Conservation (phyloP, 1,140 invertebrate genomes). For the Nasonia giraulti region DNA sequence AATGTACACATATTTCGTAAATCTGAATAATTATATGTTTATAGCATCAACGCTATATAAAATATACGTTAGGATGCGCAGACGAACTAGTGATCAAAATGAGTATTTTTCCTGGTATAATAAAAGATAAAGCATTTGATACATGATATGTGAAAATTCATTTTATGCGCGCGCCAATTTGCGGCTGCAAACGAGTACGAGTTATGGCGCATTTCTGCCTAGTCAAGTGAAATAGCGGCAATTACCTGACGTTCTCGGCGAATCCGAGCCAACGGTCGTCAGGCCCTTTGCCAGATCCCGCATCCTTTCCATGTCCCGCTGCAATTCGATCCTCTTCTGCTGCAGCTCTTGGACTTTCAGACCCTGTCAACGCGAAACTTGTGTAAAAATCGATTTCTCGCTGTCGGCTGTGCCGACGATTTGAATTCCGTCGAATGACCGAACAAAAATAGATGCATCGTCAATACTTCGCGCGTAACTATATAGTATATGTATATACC, state of each 20-base stretch:
- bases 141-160: too few relatives aligned
- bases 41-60: too few relatives aligned
- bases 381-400: neutral
- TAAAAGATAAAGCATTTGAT: too few relatives aligned
- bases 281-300: conserved; percentile 61
- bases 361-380: conserved; percentile 73
- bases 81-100: too few relatives aligned
- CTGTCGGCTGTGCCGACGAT: too few relatives aligned
- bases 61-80: too few relatives aligned
- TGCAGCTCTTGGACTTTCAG: conserved; percentile 83
- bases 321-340: conserved; percentile 81
- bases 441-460: neutral
- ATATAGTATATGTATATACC: neutral
- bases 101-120: too few relatives aligned
- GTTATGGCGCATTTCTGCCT: neutral
- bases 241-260: neutral
- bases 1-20: too few relatives aligned
- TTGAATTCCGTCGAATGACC: neutral
- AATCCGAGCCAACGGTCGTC: neutral
- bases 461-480: neutral
- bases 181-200: too few relatives aligned
- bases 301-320: conserved; percentile 83
- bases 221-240: neutral
- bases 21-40: too few relatives aligned
- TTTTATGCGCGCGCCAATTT: neutral